phyloP scores from a whole-genome alignment of 64 coral and sea anemone species.

The Exaiptasia diaphana region DNA sequence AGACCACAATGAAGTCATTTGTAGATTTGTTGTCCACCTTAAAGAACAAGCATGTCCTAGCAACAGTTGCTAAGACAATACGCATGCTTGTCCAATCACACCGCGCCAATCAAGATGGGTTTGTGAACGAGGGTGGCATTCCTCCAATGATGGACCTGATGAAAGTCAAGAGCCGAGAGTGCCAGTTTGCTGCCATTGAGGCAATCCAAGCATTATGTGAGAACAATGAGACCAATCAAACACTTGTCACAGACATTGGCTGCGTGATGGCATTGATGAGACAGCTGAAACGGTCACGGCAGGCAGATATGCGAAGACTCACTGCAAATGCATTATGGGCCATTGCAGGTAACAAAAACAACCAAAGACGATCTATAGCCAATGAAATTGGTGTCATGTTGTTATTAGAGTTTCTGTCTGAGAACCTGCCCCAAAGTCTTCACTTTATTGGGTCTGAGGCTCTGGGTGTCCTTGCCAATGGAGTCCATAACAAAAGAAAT shows the following conservation, averaged over 20 bases:
- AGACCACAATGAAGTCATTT: conserved; percentile 66
- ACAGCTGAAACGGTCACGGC: conserved; percentile 68
- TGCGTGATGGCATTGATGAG: conserved; percentile 93
- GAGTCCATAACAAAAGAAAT: conserved; percentile 84
- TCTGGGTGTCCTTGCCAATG: conserved; percentile 76
- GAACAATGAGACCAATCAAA: conserved; percentile 78
- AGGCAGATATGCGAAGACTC: conserved; percentile 58
- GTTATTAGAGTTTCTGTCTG: conserved; percentile 87
- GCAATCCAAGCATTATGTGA: conserved; percentile 72
- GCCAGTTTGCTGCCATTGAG: conserved; percentile 83
- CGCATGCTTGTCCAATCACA: conserved; percentile 63
- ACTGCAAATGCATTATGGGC: conserved; percentile 90
- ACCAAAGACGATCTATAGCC: conserved; percentile 66
- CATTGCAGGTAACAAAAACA: conserved; percentile 83
- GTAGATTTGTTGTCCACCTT: conserved; percentile 53
- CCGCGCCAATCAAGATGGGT: conserved; percentile 83
- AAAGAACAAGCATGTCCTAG: conserved; percentile 85
- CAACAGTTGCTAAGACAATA: conserved; percentile 74
- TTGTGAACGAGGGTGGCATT: conserved; percentile 87
- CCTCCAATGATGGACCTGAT: conserved; percentile 69
- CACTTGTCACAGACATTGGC: conserved; percentile 71
- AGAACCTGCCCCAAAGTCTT: conserved; percentile 74
- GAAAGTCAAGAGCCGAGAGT: conserved; percentile 57
- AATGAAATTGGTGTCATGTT: conserved; percentile 85
- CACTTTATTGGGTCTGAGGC: conserved; percentile 98